Base-by-base conservation (phyloP, 2,113 vertebrate species). In the Colossoma macropomum region DNA sequence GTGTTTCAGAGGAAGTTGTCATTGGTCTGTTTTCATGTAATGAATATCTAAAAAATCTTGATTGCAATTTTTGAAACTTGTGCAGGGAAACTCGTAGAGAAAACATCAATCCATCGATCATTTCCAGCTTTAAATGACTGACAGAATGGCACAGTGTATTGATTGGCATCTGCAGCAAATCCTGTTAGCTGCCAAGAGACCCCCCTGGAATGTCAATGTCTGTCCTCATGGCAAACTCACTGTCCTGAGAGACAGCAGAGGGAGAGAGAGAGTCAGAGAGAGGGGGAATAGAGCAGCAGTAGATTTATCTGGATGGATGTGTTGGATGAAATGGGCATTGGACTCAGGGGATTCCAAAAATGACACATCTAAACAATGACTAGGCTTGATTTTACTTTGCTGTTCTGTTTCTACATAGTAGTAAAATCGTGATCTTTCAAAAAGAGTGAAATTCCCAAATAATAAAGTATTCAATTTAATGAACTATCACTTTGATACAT, bases 111-210 rank as follows among this genome's bases (percentile, higher is more conserved):
- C 21, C 50, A 77, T 77, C 48, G 75, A 77, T 65, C n/a, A 63
- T 23, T n/a, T 65, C 52, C 25, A 45, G 32, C 38, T 63, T 50
- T 19, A 66, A 45, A 50, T 78, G 41, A 70, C 23, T 71, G 54
- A 78, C 75, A 77, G 65, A 23, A 23, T 56, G 52, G 66, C 34
- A 59, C 27, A 63, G n/a, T 32, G 45, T 72, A 78, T 78, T 48
- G 41, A 60, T 25, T 62, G 30, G 41, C 6, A 72, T 71, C 75
- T 32, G 52, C 68, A 62, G 16, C 75, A 62, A 62, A 38, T 50
- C 38, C 81, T 72, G 56, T 71, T 17, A 38, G 70, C 69, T 73
- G n/a, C 69, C 56, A 30, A 13, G 16, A 23, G 34, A 63, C 54
- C 56, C 28, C 69, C 13, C 54, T 73, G 56, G 54, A 30, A 75